phyloP scores from a whole-genome alignment of 2,797 vertebrate genomes.

The Sebastolobus alascanus region DNA sequence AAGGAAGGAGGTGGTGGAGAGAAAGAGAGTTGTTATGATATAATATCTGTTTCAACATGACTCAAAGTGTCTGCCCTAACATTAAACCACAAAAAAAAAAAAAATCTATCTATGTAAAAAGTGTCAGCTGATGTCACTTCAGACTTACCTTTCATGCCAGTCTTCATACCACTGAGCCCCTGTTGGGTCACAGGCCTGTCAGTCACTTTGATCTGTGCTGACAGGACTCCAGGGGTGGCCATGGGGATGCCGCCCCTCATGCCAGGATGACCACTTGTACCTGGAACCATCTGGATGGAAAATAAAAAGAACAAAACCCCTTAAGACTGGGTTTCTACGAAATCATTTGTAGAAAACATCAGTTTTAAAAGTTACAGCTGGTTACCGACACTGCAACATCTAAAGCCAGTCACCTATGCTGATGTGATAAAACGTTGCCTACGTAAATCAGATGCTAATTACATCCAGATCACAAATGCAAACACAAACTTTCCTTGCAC shows the following conservation, averaged over 20 bases:
- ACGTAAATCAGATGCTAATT: too few relatives aligned
- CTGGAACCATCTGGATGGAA: constrained; percentile 87
- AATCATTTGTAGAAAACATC: neutral
- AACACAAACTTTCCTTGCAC: too few relatives aligned
- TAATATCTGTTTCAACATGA: neutral
- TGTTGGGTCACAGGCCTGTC: constrained; percentile 98
- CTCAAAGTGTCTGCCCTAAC: too few relatives aligned
- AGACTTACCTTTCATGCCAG: constrained; percentile 90
- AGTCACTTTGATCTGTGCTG: constrained; percentile 94
- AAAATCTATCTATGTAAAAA: neutral
- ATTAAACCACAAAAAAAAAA: neutral
- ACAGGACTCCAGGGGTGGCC: constrained; percentile 86
- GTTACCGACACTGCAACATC: neutral
- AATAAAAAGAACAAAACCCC: neutral
- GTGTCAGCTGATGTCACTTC: neutral
- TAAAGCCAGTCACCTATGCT: neutral
- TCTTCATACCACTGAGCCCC: constrained; percentile 98
- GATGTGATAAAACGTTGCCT: too few relatives aligned
- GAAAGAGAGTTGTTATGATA: constrained; percentile 1
- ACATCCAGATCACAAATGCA: too few relatives aligned
- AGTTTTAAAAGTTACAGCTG: neutral
- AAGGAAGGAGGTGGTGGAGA: neutral
- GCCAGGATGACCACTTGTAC: constrained; percentile 88
- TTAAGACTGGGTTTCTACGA: neutral
- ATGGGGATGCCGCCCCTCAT: constrained; percentile 85